A percentile compares a stretch with the other conserved stretches of the same genome.
phyloP scores from a whole-genome alignment of 2,888 invertebrate genomes.

The Hofmannophila pseudospretella region DNA sequence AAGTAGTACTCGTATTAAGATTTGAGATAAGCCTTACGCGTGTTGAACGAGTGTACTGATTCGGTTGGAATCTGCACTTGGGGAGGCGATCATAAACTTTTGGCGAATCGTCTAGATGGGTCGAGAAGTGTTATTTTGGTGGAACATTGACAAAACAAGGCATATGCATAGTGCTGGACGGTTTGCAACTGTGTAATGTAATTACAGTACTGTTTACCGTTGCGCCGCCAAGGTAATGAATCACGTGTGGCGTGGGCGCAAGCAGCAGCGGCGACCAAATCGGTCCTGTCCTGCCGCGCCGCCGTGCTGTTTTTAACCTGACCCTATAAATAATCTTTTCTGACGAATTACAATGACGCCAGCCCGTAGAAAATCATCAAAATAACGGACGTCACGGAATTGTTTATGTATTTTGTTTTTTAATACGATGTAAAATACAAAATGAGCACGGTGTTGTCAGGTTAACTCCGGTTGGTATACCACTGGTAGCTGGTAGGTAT shows the following conservation, averaged over 20 bases:
- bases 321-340: slow-evolving; percentile 37
- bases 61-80: neutral
- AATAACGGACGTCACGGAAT: slow-evolving; percentile 8
- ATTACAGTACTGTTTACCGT: slow-evolving; percentile 69
- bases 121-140: no score
- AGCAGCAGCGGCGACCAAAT: slow-evolving; percentile 51
- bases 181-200: slow-evolving; percentile 42
- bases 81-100: neutral
- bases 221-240: slow-evolving; percentile 63
- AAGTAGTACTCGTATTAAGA: no score
- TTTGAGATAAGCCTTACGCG: no score
- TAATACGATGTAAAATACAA: no score
- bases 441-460: slow-evolving; percentile 8
- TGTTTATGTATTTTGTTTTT: neutral
- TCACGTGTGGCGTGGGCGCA: slow-evolving; percentile 63
- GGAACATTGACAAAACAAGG: slow-evolving; percentile 3
- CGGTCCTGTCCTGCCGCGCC: slow-evolving; percentile 49
- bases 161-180: slow-evolving; percentile 16
- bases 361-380: slow-evolving; percentile 25
- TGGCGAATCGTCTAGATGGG: neutral
- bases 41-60: neutral
- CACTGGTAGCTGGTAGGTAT: no score
- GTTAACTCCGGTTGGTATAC: no score
- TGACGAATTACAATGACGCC: slow-evolving; percentile 29
- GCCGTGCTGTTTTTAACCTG: slow-evolving; percentile 45